phyloP scores from a whole-genome alignment of 1,140 invertebrate genomes.

The Oreohelix idahoensis region DNA sequence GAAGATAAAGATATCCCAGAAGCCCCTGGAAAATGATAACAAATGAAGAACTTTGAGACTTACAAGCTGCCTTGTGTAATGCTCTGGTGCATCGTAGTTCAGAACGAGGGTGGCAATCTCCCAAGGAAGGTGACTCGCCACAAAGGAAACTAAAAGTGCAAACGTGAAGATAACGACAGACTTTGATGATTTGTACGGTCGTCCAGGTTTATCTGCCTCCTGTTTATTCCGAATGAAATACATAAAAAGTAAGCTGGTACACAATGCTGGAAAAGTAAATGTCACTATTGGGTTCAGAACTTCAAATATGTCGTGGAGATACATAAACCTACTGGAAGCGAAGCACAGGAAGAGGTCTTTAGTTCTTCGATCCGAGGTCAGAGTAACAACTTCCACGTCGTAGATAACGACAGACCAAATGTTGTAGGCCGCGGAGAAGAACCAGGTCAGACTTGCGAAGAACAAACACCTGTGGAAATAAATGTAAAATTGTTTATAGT shows the following conservation, averaged over 20 bases:
- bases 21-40: slow-evolving; percentile 52
- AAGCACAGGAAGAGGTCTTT: slow-evolving; percentile 44
- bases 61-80: slow-evolving; percentile 19
- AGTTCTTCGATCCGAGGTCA: not conserved
- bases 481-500: no score
- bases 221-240: slow-evolving; percentile 38
- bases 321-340: slow-evolving; percentile 48
- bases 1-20: slow-evolving; percentile 61
- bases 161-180: slow-evolving; percentile 58
- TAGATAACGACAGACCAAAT: slow-evolving; percentile 63
- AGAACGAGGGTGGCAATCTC: slow-evolving; percentile 50
- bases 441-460: slow-evolving; percentile 59
- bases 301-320: slow-evolving; percentile 50
- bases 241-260: slow-evolving; percentile 33
- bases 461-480: slow-evolving; percentile 53
- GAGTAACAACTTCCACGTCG: slow-evolving; percentile 28
- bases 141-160: slow-evolving; percentile 48
- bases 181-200: slow-evolving; percentile 49
- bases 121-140: slow-evolving; percentile 50
- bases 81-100: slow-evolving; percentile 13
- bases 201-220: slow-evolving; percentile 39
- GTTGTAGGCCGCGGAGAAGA: slow-evolving; percentile 62
- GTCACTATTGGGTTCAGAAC: slow-evolving; percentile 52
- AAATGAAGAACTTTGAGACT: slow-evolving; percentile 43
- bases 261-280: slow-evolving; percentile 48